Conservation (phyloP, 2,888 invertebrate species). For the Geophilus truncorum region DNA sequence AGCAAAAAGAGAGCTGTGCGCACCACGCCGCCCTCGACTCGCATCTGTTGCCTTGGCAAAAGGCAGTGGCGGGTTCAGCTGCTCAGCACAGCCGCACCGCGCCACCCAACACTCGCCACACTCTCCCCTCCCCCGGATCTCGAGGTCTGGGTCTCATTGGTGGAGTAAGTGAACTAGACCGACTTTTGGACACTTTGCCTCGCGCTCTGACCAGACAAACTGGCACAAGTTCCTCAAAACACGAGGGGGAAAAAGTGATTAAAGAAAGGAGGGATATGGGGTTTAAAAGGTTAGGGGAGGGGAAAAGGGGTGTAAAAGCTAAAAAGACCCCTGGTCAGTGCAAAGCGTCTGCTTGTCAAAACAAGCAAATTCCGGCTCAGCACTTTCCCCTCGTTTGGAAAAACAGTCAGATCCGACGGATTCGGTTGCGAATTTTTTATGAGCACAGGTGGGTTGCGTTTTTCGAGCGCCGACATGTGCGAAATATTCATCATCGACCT, state of each 20-base stretch:
- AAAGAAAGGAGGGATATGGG: neutral
- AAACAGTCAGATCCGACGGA: neutral
- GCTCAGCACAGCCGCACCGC: neutral
- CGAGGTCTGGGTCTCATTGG: neutral
- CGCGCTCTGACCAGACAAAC: neutral
- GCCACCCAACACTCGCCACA: neutral
- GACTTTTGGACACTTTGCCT: neutral
- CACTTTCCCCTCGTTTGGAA: neutral
- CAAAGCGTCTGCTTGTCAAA: conserved; percentile 1
- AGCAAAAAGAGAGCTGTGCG: neutral
- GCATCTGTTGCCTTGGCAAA: conserved; percentile 19
- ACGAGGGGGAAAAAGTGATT: neutral
- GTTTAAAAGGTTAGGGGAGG: neutral
- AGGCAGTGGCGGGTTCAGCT: neutral
- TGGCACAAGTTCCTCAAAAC: neutral
- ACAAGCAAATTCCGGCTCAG: conserved; percentile 9
- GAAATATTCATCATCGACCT: neutral
- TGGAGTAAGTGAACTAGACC: neutral
- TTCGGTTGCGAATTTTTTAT: neutral
- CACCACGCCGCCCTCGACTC: conserved; percentile 5
- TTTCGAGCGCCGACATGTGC: neutral
- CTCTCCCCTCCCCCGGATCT: neutral
- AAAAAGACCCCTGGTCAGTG: neutral
- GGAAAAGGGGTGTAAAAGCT: too few relatives aligned
- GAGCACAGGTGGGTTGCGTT: conserved; percentile 1